Evolutionary conservation across 2,113 vertebrate species (phyloP), one percentile per base, ranked within the genome.

Genomic region (Nansenia antarctica): DNA sequence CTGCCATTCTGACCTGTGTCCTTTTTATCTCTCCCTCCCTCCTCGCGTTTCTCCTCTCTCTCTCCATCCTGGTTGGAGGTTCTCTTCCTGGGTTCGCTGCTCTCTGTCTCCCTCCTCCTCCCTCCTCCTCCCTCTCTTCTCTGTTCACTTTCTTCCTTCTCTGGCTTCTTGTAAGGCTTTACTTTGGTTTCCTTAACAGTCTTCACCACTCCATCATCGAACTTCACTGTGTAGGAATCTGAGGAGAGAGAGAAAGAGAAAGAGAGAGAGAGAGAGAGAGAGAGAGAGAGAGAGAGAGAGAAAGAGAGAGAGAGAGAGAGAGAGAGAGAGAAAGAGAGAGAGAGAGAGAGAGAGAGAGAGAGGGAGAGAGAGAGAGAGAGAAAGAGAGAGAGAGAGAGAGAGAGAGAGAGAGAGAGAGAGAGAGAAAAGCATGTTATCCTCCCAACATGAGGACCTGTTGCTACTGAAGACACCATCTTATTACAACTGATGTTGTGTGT

Each of bases 191-290:
- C 94, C 89, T 98, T 99, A 82, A 99, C 96, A 11, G 94, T 97
- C 85, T 95, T 95, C 86, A 99, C 88, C 83, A 99, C 95, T 47
- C 96, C 97, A 79, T 99, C 98, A 72, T 95, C 98, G 91, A 99
- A 99, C 39, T 96, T 96, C 83, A 99, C 97, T 32, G 95, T 99
- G 88, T 98, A 99, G 4, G 94, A 96, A 74, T 95, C 97, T 99
- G 85, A 60, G 22, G 69, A 27, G n/a, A 42, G 11, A 68, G 14
- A 62, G n/a, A n/a, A n/a, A n/a, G n/a, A n/a, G n/a, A n/a, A n/a
- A n/a, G n/a, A n/a, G n/a, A n/a, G n/a, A n/a, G n/a, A n/a, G n/a
- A n/a, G n/a, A n/a, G n/a, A n/a, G n/a, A n/a, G n/a, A n/a, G n/a
- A n/a, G n/a, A n/a, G n/a, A n/a, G n/a, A n/a, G n/a, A n/a, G n/a